Evolutionary conservation across 2,797 vertebrate species (phyloP).

Genomic region (Sebastes nivosus): DNA sequence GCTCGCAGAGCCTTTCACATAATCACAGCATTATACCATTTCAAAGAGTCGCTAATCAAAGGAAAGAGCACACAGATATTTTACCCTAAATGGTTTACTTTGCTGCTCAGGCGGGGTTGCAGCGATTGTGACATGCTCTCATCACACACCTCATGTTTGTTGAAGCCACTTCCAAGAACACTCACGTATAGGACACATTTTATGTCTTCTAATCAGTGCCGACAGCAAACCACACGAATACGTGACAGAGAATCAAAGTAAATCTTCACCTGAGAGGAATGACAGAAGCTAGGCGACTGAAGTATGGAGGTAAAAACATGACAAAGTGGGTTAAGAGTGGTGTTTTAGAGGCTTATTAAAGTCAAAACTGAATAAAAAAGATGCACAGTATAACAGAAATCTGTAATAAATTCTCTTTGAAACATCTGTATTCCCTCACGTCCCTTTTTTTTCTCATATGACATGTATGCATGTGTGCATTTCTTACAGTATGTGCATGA

Average conservation of each 20-base stretch:
- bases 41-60: constrained; percentile 79
- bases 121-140: constrained; percentile 35
- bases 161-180: constrained; percentile 26
- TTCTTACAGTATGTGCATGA: constrained; percentile 17
- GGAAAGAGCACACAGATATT: constrained; percentile 67
- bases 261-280: constrained; percentile 6
- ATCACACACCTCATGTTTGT: constrained; percentile 66
- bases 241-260: background rate
- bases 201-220: background rate
- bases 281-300: background rate
- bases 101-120: constrained; percentile 34
- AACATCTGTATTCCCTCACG: background rate
- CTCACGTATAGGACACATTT: background rate
- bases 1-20: constrained; percentile 69
- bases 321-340: too few relatives aligned
- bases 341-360: background rate
- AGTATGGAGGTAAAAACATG: background rate
- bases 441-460: background rate
- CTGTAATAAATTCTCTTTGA: background rate
- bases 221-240: background rate
- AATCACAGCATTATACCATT: constrained; percentile 75
- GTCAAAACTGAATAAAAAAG: background rate
- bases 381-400: background rate
- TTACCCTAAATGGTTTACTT: constrained; percentile 75
- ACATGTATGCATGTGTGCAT: background rate